These are phyloP conservation scores for Mola mola DNA, from an alignment of 2,113 vertebrate species.

Conservation along the genomic window DNA sequence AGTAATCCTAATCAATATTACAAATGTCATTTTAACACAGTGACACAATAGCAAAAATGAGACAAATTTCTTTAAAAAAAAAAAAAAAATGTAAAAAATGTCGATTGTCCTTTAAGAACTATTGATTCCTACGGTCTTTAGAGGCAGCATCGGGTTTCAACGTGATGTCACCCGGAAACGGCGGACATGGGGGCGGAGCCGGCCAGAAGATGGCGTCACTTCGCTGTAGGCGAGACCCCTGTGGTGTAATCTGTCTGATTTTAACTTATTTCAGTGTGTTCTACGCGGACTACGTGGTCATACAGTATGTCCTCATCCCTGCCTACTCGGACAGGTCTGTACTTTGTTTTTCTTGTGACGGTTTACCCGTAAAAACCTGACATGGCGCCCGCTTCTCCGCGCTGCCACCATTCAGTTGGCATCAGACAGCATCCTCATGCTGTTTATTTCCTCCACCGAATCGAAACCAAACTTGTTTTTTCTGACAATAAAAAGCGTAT, in stretches of 20 bases:
- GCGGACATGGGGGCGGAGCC: constrained; percentile 53
- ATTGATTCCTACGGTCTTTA: background rate
- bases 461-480: background rate
- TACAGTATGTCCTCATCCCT: constrained; percentile 83
- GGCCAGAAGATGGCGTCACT: constrained; percentile 76
- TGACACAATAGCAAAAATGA: too few species aligned
- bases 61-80: too few species aligned
- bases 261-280: constrained; percentile 85
- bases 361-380: background rate
- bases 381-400: constrained; percentile 28
- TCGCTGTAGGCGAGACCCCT: constrained; percentile 80
- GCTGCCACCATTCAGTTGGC: constrained; percentile 55
- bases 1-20: too few species aligned
- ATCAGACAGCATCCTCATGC: constrained; percentile 18
- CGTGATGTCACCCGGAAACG: constrained; percentile 78
- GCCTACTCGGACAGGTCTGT: constrained; percentile 82
- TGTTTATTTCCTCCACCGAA: too few species aligned
- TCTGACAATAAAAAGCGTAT: too few species aligned
- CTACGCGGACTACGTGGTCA: constrained; percentile 86
- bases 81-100: too few species aligned
- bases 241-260: constrained; percentile 82
- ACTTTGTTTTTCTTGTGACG: background rate
- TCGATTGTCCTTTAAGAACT: too few species aligned
- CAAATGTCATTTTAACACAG: too few species aligned
- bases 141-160: constrained; percentile 3